phyloP scores from a whole-genome alignment of 2,113 vertebrate species.

The Esox niger region DNA sequence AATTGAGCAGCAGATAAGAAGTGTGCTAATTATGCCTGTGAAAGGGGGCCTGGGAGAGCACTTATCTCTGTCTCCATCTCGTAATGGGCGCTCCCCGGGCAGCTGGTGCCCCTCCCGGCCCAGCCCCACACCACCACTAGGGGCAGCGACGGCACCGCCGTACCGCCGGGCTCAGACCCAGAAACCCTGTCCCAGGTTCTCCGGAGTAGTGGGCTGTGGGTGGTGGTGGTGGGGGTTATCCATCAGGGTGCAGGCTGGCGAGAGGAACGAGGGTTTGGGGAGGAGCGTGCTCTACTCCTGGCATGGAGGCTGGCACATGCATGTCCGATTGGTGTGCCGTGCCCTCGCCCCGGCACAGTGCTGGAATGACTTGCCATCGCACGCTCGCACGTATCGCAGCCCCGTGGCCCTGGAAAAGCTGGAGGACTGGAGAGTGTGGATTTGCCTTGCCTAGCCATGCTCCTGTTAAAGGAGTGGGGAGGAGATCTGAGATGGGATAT shows the following conservation, averaged over 20 bases:
- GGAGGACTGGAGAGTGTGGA: neutral
- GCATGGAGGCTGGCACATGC: conserved; percentile 36
- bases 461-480: conserved; percentile 5
- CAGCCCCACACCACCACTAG: conserved; percentile 39
- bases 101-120: conserved; percentile 71
- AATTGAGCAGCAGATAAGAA: conserved; percentile 82
- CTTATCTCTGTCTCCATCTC: conserved; percentile 82
- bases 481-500: conserved; percentile 2
- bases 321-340: conserved; percentile 33
- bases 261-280: conserved; percentile 4
- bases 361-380: conserved; percentile 47
- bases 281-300: conserved; percentile 48
- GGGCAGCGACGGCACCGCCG: conserved; percentile 38
- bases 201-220: conserved; percentile 23
- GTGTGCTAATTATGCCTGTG: conserved; percentile 81
- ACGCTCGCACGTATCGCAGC: conserved; percentile 20
- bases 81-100: conserved; percentile 80
- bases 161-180: neutral
- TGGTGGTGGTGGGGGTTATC: conserved; percentile 31
- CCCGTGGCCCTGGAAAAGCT: conserved; percentile 18
- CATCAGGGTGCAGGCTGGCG: neutral
- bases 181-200: neutral
- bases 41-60: conserved; percentile 83
- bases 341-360: conserved; percentile 29
- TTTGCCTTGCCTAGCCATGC: neutral